phyloP scores from a whole-genome alignment of 2,113 vertebrate species.

The Micromys minutus region DNA sequence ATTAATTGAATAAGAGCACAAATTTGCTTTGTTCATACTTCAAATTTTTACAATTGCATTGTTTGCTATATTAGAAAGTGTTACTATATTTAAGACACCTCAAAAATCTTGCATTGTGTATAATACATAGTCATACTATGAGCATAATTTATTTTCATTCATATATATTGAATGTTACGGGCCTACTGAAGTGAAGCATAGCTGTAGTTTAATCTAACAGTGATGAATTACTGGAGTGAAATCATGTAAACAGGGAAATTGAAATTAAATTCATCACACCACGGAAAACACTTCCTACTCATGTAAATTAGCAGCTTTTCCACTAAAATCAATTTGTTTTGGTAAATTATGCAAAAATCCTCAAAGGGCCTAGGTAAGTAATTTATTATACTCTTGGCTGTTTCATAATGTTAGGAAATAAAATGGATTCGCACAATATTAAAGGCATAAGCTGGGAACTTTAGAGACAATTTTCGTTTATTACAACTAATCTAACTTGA shows the following conservation, averaged over 20 bases:
- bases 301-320: conserved; percentile 87
- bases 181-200: conserved; percentile 81
- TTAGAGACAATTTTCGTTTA: conserved; percentile 85
- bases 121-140: conserved; percentile 55
- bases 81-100: conserved; percentile 22
- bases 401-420: conserved; percentile 86
- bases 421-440: conserved; percentile 87
- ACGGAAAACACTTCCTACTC: conserved; percentile 85
- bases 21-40: conserved; percentile 24
- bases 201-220: conserved; percentile 83
- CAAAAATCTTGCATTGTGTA: conserved; percentile 39
- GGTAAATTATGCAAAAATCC: conserved; percentile 89
- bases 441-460: conserved; percentile 82
- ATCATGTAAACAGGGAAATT: conserved; percentile 85
- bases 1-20: neutral
- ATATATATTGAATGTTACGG: conserved; percentile 79
- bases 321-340: conserved; percentile 89
- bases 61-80: conserved; percentile 1
- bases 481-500: conserved; percentile 84
- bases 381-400: conserved; percentile 86
- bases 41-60: neutral
- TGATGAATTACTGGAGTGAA: conserved; percentile 87
- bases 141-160: conserved; percentile 81
- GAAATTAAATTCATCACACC: conserved; percentile 88
- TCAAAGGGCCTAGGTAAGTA: conserved; percentile 86